Evolutionary conservation across 2,797 vertebrate species (phyloP).

Genomic region (Sebastes oblongus): DNA sequence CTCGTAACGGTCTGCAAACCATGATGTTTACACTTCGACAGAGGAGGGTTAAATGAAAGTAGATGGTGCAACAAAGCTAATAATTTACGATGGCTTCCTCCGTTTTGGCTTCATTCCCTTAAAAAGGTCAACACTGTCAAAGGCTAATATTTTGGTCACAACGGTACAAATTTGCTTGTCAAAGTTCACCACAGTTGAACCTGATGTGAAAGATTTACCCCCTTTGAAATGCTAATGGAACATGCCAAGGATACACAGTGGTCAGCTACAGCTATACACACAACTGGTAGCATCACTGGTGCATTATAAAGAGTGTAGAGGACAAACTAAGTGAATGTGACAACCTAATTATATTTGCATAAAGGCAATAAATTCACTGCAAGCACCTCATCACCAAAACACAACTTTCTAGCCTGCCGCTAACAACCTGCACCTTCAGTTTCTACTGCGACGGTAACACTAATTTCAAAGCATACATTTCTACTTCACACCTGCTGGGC

Average conservation of each 20-base stretch:
- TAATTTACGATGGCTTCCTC: not conserved
- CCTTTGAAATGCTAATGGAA: not conserved
- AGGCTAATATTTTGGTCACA: not conserved
- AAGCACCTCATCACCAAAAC: not conserved
- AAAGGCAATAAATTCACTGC: not conserved
- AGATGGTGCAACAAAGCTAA: not conserved
- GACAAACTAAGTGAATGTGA: not conserved
- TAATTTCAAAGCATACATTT: not conserved
- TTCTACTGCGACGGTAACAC: not conserved
- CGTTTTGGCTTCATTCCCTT: not conserved
- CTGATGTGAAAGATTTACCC: not conserved
- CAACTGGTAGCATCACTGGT: not conserved
- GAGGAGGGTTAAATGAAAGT: not conserved
- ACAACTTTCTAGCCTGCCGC: not conserved
- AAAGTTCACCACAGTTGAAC: not conserved
- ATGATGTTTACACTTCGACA: not conserved
- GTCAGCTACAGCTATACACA: not conserved
- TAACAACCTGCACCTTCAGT: not conserved
- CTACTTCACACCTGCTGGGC: not conserved
- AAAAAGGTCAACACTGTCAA: not conserved
- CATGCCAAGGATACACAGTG: not conserved
- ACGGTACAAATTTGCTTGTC: not conserved
- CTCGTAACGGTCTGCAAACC: not conserved
- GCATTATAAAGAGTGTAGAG: not conserved
- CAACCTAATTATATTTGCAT: not conserved